Evolutionary conservation across 92 coral and sea anemone species (phyloP).

Genomic region (Hydrozoanthus gracilis): DNA sequence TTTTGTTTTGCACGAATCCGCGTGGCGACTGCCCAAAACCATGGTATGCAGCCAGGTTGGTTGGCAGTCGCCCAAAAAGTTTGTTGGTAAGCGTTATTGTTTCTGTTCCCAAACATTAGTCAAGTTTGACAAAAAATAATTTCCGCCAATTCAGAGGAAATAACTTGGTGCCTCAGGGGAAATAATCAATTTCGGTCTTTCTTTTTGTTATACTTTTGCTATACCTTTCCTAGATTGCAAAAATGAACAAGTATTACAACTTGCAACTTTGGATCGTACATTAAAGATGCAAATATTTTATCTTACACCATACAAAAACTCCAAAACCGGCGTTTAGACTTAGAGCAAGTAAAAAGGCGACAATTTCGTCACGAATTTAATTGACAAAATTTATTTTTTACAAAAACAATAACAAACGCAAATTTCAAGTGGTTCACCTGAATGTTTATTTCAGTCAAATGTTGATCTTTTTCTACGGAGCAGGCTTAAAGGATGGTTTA

Average conservation of each 20-base stretch:
- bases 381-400: constrained; percentile 4
- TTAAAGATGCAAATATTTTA: neutral
- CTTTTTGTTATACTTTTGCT: neutral
- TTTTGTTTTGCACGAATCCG: neutral
- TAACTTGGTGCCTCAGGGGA: constrained; percentile 13
- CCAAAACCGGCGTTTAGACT: neutral
- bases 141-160: neutral
- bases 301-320: neutral
- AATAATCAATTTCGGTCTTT: neutral
- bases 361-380: constrained; percentile 28
- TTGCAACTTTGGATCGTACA: neutral
- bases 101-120: neutral
- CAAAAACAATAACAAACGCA: constrained; percentile 4
- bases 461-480: constrained; percentile 9
- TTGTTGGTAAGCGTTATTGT: neutral
- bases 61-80: neutral
- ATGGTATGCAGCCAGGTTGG: neutral
- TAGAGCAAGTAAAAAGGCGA: constrained; percentile 17
- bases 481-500: neutral
- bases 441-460: neutral
- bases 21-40: no score
- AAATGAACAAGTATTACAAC: constrained; percentile 20
- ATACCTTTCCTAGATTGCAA: no score
- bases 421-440: neutral
- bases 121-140: neutral